These are phyloP conservation scores for Chrysolina haemoptera DNA, from an alignment of 2,888 invertebrate genomes.

Conservation along the genomic window DNA sequence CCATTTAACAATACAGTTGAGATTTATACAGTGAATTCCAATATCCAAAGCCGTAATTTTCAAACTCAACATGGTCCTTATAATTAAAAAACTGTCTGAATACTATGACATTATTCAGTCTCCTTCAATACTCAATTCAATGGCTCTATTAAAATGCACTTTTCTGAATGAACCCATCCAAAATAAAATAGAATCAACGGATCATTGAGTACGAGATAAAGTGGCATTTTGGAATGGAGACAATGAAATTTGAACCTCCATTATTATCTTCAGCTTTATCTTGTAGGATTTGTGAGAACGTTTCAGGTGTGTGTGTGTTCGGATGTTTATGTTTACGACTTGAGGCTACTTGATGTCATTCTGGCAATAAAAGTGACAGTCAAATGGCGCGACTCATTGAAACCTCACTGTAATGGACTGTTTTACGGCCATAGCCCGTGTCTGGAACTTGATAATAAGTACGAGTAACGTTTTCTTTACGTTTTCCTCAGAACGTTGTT, in stretches of 20 bases:
- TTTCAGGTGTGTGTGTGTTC: conserved; percentile 54
- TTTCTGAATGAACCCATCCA: not conserved
- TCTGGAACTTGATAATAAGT: conserved; percentile 62
- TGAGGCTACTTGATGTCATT: conserved; percentile 70
- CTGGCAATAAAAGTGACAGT: conserved; percentile 72
- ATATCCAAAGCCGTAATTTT: no score
- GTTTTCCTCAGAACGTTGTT: conserved; percentile 49
- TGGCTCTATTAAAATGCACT: not conserved
- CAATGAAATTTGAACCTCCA: conserved; percentile 43
- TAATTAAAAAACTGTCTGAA: no score
- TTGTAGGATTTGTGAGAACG: conserved; percentile 43
- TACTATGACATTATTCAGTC: not conserved
- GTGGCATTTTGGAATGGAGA: conserved; percentile 4
- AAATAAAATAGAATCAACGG: conserved; percentile 8
- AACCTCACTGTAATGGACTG: conserved; percentile 68
- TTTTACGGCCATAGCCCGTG: conserved; percentile 66
- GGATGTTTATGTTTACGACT: conserved; percentile 62
- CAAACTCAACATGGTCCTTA: no score
- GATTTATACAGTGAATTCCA: no score
- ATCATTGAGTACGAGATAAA: conserved; percentile 13
- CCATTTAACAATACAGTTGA: no score
- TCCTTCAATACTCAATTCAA: conserved; percentile 9
- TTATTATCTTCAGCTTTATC: conserved; percentile 35
- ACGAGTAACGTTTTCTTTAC: conserved; percentile 51
- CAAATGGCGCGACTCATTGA: conserved; percentile 68